Conservation (phyloP, 1,140 invertebrate genomes). For the Nilaparvata lugens region DNA sequence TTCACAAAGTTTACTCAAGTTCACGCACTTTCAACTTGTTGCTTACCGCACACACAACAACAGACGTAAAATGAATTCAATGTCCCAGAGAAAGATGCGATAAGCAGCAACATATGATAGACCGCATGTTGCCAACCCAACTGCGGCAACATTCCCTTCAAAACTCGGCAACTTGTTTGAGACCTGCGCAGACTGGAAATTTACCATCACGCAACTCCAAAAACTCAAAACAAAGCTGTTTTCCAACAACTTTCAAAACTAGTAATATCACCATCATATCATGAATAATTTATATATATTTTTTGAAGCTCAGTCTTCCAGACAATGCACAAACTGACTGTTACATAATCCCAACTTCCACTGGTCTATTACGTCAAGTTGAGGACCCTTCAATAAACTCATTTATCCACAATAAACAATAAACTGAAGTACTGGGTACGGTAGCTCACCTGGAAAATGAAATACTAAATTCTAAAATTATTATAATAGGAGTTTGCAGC, state of each 20-base stretch:
- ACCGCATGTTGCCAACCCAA: neutral
- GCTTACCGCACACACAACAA: neutral
- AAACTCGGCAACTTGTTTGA: neutral
- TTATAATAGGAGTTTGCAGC: too few relatives aligned
- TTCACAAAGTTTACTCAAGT: neutral
- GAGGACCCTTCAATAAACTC: too few relatives aligned
- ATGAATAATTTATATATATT: neutral
- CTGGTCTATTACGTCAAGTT: too few relatives aligned
- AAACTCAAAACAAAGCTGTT: neutral
- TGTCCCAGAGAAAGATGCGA: neutral
- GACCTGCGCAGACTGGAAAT: neutral
- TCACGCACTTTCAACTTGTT: neutral
- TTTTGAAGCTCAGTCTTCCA: neutral
- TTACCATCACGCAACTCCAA: neutral
- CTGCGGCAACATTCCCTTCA: neutral
- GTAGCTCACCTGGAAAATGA: too few relatives aligned
- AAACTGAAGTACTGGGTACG: too few relatives aligned
- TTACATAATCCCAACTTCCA: too few relatives aligned
- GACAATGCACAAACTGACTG: too few relatives aligned
- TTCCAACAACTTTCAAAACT: neutral
- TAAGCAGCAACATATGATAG: constrained; percentile 3
- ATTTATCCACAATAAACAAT: too few relatives aligned
- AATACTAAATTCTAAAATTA: too few relatives aligned
- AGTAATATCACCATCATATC: neutral
- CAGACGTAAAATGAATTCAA: neutral